Conservation (phyloP, 2,888 invertebrate species). For the Ametastegia equiseti region DNA sequence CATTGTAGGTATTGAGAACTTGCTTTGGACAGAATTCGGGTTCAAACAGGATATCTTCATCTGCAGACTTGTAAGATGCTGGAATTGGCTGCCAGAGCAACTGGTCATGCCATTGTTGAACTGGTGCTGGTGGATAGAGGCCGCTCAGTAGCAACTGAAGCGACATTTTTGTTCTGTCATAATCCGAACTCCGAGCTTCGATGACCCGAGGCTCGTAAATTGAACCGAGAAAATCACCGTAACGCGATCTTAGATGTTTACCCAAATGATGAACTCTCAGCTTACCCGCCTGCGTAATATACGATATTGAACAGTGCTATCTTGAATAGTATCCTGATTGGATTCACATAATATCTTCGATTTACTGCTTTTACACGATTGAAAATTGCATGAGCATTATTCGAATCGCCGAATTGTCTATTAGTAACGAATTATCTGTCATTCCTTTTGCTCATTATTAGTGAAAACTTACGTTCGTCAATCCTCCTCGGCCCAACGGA, state of each 20-base stretch:
- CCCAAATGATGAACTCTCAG: slow-evolving; percentile 77
- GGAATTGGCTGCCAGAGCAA: slow-evolving; percentile 86
- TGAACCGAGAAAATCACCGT: slow-evolving; percentile 76
- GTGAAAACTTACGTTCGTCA: slow-evolving; percentile 80
- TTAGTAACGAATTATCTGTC: not conserved
- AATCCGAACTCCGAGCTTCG: slow-evolving; percentile 81
- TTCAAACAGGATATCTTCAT: slow-evolving; percentile 59
- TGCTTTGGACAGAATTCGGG: slow-evolving; percentile 59
- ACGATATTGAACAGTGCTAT: too few relatives aligned
- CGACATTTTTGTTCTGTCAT: slow-evolving; percentile 86
- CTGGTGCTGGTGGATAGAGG: slow-evolving; percentile 80
- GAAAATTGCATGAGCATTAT: too few relatives aligned
- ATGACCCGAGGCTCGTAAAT: slow-evolving; percentile 74
- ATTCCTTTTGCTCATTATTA: not conserved
- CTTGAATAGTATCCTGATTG: too few relatives aligned
- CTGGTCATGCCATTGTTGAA: slow-evolving; percentile 79
- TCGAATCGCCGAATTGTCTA: too few relatives aligned
- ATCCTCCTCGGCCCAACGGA: slow-evolving; percentile 82
- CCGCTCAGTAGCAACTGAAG: slow-evolving; percentile 84
- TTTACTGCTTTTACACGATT: too few relatives aligned
- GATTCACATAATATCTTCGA: too few relatives aligned
- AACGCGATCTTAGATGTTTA: slow-evolving; percentile 75
- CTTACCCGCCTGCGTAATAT: slow-evolving; percentile 76
- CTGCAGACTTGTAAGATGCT: slow-evolving; percentile 49
- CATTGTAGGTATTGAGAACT: slow-evolving; percentile 27